Conservation (phyloP, 2,113 vertebrate species). For the Eulacestoma nigropectus region DNA sequence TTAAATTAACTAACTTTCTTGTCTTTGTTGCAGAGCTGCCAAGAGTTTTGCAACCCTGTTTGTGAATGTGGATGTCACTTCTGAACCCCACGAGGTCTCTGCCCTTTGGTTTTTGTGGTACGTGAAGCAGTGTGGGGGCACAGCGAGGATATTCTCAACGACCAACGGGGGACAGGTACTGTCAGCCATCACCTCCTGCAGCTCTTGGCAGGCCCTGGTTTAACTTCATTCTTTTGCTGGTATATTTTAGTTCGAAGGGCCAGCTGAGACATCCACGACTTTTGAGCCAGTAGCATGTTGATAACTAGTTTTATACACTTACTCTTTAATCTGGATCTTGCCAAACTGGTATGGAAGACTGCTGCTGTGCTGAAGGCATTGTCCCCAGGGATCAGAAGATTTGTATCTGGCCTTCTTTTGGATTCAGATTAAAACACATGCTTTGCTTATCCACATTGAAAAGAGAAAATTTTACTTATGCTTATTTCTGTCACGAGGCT, state of each 20-base stretch:
- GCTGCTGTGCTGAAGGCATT: background rate
- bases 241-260: background rate
- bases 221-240: background rate
- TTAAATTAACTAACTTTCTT: background rate
- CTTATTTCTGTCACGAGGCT: background rate
- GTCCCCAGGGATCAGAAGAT: background rate
- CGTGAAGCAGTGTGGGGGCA: slow-evolving; percentile 93
- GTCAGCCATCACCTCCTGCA: background rate
- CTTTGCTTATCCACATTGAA: background rate
- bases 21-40: slow-evolving; percentile 68
- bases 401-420: background rate
- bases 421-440: background rate
- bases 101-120: slow-evolving; percentile 99
- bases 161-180: slow-evolving; percentile 92
- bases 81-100: slow-evolving; percentile 93
- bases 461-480: background rate
- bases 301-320: background rate
- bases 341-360: background rate
- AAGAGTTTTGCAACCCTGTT: slow-evolving; percentile 85
- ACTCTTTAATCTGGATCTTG: background rate
- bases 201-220: background rate
- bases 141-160: slow-evolving; percentile 88
- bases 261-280: background rate
- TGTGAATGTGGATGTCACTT: slow-evolving; percentile 91
- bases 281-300: background rate